Percentiles rank a stretch among this genome's conserved stretches.
Conservation (phyloP, 2,888 invertebrate species). For the Himalopsyche kuldschensis region DNA sequence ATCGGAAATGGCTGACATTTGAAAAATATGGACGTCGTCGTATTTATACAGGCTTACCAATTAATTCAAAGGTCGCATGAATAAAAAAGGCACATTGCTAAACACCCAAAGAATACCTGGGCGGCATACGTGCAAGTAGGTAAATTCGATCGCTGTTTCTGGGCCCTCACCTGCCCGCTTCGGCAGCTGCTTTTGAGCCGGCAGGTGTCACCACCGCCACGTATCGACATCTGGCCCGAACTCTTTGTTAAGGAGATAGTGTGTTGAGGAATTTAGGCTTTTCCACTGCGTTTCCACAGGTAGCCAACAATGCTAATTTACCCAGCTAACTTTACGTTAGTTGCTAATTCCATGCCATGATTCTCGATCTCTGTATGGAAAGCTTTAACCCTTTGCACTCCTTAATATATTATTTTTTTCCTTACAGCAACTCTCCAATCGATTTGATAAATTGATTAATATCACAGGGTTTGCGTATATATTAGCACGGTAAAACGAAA, state of each 20-base stretch:
- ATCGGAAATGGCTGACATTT: too few species aligned
- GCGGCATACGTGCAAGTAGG: neutral
- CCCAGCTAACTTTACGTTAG: too few species aligned
- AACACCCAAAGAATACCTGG: neutral
- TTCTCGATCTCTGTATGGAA: too few species aligned
- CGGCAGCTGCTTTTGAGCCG: neutral
- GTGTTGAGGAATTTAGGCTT: neutral
- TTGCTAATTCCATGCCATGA: too few species aligned
- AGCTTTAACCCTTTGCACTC: too few species aligned
- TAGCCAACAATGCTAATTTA: neutral
- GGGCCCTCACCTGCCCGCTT: neutral
- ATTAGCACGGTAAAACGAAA: too few species aligned
- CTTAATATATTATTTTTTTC: too few species aligned
- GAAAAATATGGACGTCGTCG: too few species aligned
- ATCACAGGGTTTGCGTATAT: too few species aligned
- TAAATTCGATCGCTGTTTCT: neutral
- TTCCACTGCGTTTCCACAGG: neutral
- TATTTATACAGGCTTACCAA: too few species aligned
- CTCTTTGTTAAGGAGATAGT: neutral
- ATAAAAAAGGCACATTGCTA: neutral
- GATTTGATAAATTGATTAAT: too few species aligned
- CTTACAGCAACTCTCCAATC: too few species aligned
- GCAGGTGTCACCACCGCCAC: neutral
- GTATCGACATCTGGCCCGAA: neutral
- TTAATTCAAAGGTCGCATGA: neutral